These are phyloP conservation scores for Standfussiana lucernea DNA, from an alignment of 2,888 invertebrate species.

Conservation along the genomic window DNA sequence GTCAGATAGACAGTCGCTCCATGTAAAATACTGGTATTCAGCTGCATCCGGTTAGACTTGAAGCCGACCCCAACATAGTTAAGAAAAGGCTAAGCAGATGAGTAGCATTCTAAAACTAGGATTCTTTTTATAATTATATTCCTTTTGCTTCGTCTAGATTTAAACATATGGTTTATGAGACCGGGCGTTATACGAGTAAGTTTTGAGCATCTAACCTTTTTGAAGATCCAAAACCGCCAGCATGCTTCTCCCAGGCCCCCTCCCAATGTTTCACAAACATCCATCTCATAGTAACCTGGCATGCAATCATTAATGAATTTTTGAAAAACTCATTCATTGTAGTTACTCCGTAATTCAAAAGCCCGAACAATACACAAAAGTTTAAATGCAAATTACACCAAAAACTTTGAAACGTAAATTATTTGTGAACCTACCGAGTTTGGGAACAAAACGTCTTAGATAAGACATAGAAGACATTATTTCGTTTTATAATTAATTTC, in stretches of 20 bases:
- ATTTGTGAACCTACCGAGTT: conserved; percentile 49
- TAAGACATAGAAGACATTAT: conserved; percentile 53
- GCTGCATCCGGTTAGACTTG: too few species aligned
- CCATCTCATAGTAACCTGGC: neutral
- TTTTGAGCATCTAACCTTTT: neutral
- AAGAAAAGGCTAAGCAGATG: too few species aligned
- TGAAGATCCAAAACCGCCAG: neutral
- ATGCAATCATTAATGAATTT: conserved; percentile 11
- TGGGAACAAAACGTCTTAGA: conserved; percentile 54
- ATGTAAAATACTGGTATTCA: too few species aligned
- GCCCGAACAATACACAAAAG: conserved; percentile 37
- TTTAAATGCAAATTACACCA: conserved; percentile 44
- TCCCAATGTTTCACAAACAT: neutral
- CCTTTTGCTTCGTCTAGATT: too few species aligned
- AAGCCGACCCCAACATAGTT: too few species aligned
- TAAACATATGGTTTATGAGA: neutral
- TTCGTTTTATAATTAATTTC: conserved; percentile 57
- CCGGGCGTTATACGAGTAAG: neutral
- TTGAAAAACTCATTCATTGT: neutral
- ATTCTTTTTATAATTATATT: too few species aligned
- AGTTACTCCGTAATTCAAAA: conserved; percentile 39
- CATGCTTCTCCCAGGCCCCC: neutral
- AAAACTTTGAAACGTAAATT: conserved; percentile 49
- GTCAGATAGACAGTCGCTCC: too few species aligned
- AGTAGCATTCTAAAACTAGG: too few species aligned